Percentiles rank a stretch among this genome's conserved stretches.
These are phyloP conservation scores for Drosophila quadrilineata DNA, from an alignment of 1,140 invertebrate species.

Conservation along the genomic window DNA sequence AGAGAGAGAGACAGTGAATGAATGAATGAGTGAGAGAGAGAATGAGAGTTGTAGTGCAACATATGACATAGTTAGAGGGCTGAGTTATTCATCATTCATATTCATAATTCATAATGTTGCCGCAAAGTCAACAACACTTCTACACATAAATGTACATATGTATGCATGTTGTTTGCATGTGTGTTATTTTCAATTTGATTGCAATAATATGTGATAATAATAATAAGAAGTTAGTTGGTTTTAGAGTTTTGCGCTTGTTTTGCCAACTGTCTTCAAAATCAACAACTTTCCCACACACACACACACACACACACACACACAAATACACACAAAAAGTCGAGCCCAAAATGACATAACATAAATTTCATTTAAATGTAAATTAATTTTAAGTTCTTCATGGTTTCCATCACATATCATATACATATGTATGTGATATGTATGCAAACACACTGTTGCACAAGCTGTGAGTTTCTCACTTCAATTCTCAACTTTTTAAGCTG, in stretches of 20 bases:
- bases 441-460: no score
- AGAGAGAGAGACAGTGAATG: neutral
- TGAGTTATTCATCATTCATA: no score
- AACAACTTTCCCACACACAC: constrained; percentile 32
- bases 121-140: no score
- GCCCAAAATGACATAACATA: no score
- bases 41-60: no score
- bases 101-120: no score
- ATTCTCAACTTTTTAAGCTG: constrained; percentile 47
- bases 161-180: neutral
- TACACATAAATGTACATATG: no score
- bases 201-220: constrained; percentile 18
- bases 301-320: no score
- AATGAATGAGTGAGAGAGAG: neutral
- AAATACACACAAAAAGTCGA: no score
- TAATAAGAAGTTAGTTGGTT: constrained; percentile 21
- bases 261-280: constrained; percentile 15
- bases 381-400: constrained; percentile 23
- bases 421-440: no score
- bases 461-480: constrained; percentile 5
- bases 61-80: no score
- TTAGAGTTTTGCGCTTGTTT: constrained; percentile 29
- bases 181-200: constrained; percentile 27
- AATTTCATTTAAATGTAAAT: constrained; percentile 59
- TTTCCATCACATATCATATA: no score